phyloP scores from a whole-genome alignment of 1,140 invertebrate genomes.

The Eurytemora carolleeae region DNA sequence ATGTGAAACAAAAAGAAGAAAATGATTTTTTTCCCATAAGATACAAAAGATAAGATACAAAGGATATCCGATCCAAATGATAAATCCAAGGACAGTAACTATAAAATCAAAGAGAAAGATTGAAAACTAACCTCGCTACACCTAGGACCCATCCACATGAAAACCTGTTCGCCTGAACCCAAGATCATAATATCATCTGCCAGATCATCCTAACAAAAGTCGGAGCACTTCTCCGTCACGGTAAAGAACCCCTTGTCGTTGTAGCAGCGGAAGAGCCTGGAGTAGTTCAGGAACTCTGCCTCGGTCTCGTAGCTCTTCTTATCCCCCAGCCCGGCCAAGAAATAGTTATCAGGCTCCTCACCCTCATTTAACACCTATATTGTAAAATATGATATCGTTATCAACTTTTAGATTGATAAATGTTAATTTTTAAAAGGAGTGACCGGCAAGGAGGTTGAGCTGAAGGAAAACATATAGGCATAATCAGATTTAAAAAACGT shows the following conservation, averaged over 20 bases:
- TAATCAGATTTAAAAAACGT: too few relatives aligned
- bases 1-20: too few relatives aligned
- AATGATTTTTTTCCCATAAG: too few relatives aligned
- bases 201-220: slow-evolving; percentile 99
- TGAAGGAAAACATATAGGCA: neutral
- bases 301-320: slow-evolving; percentile 75
- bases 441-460: slow-evolving; percentile 16
- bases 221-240: slow-evolving; percentile 96
- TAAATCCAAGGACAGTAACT: too few relatives aligned
- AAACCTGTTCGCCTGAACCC: slow-evolving; percentile 93
- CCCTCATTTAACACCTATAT: slow-evolving; percentile 79
- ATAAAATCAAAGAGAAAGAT: too few relatives aligned
- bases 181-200: slow-evolving; percentile 99
- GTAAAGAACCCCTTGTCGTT: slow-evolving; percentile 99
- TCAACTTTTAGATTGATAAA: slow-evolving; percentile 25
- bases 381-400: slow-evolving; percentile 63
- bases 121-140: slow-evolving; percentile 95
- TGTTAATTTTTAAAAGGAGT: slow-evolving; percentile 8
- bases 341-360: slow-evolving; percentile 96
- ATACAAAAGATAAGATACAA: too few relatives aligned
- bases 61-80: too few relatives aligned
- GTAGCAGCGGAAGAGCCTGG: slow-evolving; percentile 87
- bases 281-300: slow-evolving; percentile 82
- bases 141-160: slow-evolving; percentile 86
- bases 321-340: slow-evolving; percentile 86